Conservation (phyloP, 2,888 invertebrate genomes). For the Netelia melanura region DNA sequence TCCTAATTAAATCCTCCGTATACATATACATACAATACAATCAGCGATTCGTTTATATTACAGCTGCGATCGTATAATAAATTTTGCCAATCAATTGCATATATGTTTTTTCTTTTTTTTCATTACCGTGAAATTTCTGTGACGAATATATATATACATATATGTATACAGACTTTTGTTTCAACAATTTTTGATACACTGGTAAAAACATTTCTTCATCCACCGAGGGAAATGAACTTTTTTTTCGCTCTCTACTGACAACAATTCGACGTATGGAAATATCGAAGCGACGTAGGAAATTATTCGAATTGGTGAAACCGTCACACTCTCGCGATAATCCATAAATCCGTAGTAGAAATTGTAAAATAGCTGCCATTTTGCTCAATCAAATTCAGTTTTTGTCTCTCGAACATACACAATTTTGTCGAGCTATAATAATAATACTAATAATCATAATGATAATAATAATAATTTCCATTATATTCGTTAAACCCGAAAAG, state of each 20-base stretch:
- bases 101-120: conserved; percentile 67
- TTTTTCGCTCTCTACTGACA: conserved; percentile 69
- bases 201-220: conserved; percentile 61
- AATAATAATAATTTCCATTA: conserved; percentile 67
- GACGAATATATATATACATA: conserved; percentile 2
- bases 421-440: conserved; percentile 59
- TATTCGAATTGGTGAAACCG: conserved; percentile 63
- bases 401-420: conserved; percentile 50
- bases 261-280: conserved; percentile 57
- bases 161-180: conserved; percentile 61
- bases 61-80: conserved; percentile 80
- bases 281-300: conserved; percentile 50
- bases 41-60: conserved; percentile 76
- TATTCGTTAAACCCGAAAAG: conserved; percentile 47
- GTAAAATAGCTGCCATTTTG: conserved; percentile 80
- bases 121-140: conserved; percentile 8
- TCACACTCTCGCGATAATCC: conserved; percentile 50
- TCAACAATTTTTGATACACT: conserved; percentile 63
- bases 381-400: conserved; percentile 57
- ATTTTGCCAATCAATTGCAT: conserved; percentile 50
- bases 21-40: conserved; percentile 72
- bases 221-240: conserved; percentile 64
- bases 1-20: conserved; percentile 78
- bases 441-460: conserved; percentile 64
- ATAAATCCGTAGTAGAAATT: conserved; percentile 74